Evolutionary conservation across 2,113 vertebrate genomes (phyloP).

Genomic region (Engystomops pustulosus): DNA sequence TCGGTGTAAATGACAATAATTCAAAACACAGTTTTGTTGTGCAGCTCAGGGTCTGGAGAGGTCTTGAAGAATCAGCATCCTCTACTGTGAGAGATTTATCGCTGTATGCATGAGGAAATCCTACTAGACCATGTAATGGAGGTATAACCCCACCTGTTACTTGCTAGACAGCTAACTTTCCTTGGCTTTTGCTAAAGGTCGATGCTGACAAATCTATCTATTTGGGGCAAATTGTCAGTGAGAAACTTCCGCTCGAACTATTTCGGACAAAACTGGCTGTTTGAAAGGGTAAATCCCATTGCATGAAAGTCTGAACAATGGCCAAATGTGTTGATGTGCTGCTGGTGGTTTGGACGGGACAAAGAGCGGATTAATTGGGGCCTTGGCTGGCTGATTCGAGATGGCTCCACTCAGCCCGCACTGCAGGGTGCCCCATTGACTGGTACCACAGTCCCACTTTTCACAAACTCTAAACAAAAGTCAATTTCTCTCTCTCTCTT

Average conservation of each 20-base stretch:
- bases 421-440: slow-evolving; percentile 98
- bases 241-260: slow-evolving; percentile 99
- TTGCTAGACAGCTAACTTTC: slow-evolving; percentile 58
- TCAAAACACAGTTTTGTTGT: background rate
- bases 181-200: slow-evolving; percentile 77
- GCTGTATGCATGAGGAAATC: slow-evolving; percentile 1
- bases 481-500: slow-evolving; percentile 86
- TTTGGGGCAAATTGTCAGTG: slow-evolving; percentile 99
- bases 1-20: background rate
- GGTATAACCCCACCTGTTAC: slow-evolving; percentile 60
- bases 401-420: slow-evolving; percentile 97
- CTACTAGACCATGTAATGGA: background rate
- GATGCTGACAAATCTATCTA: slow-evolving; percentile 98
- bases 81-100: background rate
- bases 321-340: slow-evolving; percentile 97
- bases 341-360: slow-evolving; percentile 76
- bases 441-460: slow-evolving; percentile 99
- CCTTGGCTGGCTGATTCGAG: slow-evolving; percentile 98
- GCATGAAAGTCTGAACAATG: slow-evolving; percentile 97
- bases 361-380: slow-evolving; percentile 99
- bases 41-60: background rate
- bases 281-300: slow-evolving; percentile 99
- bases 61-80: background rate
- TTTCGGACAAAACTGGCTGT: slow-evolving; percentile 98
- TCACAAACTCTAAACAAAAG: slow-evolving; percentile 99